These are phyloP conservation scores for Sebastes paucispinis DNA, from an alignment of 2,797 vertebrate genomes.

Conservation along the genomic window DNA sequence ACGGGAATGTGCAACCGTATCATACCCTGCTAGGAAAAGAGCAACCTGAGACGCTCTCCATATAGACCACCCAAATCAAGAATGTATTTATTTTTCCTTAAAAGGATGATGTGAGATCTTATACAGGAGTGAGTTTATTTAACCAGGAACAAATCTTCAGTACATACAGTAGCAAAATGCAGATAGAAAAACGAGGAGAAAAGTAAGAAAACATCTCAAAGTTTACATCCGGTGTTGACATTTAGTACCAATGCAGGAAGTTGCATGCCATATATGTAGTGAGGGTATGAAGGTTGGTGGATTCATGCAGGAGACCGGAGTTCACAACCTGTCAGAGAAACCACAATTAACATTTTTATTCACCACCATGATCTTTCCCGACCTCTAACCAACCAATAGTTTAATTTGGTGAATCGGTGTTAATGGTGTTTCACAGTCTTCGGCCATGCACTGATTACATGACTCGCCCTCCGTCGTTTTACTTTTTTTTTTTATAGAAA, in stretches of 20 bases:
- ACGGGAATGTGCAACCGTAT: slow-evolving; percentile 61
- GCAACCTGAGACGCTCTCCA: slow-evolving; percentile 47
- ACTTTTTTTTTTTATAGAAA: too few species aligned
- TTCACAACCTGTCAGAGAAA: not conserved
- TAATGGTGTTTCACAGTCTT: too few species aligned
- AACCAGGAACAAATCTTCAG: not conserved
- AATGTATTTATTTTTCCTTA: slow-evolving; percentile 31
- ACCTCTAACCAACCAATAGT: too few species aligned
- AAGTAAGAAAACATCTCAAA: not conserved
- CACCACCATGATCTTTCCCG: too few species aligned
- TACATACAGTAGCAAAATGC: not conserved
- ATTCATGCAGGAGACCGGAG: not conserved
- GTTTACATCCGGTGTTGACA: too few species aligned
- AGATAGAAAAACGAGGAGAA: too few species aligned
- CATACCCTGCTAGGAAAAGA: slow-evolving; percentile 15
- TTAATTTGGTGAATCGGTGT: too few species aligned
- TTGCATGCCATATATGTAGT: not conserved
- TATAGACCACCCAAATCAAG: slow-evolving; percentile 28
- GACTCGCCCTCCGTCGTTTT: fast-evolving
- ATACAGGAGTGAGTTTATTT: not conserved
- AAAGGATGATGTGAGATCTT: not conserved
- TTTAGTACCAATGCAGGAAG: too few species aligned
- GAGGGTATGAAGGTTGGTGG: not conserved
- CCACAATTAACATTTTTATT: not conserved
- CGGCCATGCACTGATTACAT: too few species aligned